Conservation (phyloP, 1,140 invertebrate species). For the Patella vulgata region DNA sequence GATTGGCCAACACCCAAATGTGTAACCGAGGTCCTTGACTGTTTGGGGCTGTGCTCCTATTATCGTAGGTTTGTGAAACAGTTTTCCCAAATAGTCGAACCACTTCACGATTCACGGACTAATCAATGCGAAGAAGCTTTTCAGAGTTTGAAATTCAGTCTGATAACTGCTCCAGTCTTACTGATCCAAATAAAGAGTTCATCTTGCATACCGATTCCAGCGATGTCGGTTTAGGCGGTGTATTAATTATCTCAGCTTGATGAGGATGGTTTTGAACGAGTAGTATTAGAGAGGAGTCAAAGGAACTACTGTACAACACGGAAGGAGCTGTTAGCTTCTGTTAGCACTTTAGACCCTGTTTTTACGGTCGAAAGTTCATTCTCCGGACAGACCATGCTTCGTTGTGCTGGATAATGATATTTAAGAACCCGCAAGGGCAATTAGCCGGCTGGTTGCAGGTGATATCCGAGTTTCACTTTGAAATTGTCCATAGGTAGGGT, state of each 20-base stretch:
- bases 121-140: too few relatives aligned
- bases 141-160: too few relatives aligned
- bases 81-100: too few relatives aligned
- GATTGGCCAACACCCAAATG: too few relatives aligned
- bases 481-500: slow-evolving; percentile 40
- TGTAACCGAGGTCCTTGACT: too few relatives aligned
- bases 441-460: slow-evolving; percentile 44
- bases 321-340: slow-evolving; percentile 38
- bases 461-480: slow-evolving; percentile 38
- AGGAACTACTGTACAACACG: slow-evolving; percentile 34
- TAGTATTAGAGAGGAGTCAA: slow-evolving; percentile 29
- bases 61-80: too few relatives aligned
- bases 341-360: slow-evolving; percentile 34
- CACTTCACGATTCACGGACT: too few relatives aligned
- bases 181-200: too few relatives aligned
- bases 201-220: too few relatives aligned
- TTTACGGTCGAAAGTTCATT: slow-evolving; percentile 30
- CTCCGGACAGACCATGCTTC: slow-evolving; percentile 42
- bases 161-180: too few relatives aligned
- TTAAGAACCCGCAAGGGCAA: slow-evolving; percentile 34
- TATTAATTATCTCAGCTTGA: slow-evolving; percentile 16
- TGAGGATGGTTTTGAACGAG: slow-evolving; percentile 11
- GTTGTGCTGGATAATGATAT: slow-evolving; percentile 34
- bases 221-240: too few relatives aligned
- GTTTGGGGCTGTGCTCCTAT: too few relatives aligned